Conservation (phyloP, 1,140 invertebrate genomes). For the Lordiphosa mommai region DNA sequence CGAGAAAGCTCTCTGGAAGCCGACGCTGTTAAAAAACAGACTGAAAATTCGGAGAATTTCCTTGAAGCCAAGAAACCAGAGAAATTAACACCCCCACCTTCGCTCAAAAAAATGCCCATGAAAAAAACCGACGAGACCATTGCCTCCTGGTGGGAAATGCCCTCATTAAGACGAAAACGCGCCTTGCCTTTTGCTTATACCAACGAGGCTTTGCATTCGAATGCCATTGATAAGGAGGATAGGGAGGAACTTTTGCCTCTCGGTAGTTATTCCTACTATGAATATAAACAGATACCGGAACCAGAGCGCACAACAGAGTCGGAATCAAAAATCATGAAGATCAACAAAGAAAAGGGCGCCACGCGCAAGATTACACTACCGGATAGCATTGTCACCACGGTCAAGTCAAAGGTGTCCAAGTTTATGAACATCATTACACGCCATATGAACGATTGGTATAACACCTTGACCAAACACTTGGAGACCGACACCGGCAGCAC, state of each 20-base stretch:
- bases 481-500: slow-evolving; percentile 13
- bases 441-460: slow-evolving; percentile 72
- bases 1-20: slow-evolving; percentile 14
- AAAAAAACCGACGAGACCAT: slow-evolving; percentile 24
- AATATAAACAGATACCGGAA: slow-evolving; percentile 36
- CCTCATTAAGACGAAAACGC: slow-evolving; percentile 42
- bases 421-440: slow-evolving; percentile 60
- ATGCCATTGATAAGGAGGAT: slow-evolving; percentile 62
- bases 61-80: slow-evolving; percentile 15
- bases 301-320: not conserved
- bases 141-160: slow-evolving; percentile 68
- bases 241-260: slow-evolving; percentile 45
- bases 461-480: slow-evolving; percentile 60
- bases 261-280: slow-evolving; percentile 36
- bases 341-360: slow-evolving; percentile 3
- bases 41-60: slow-evolving; percentile 23
- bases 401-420: slow-evolving; percentile 58
- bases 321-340: slow-evolving; percentile 55
- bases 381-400: slow-evolving; percentile 47
- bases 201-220: slow-evolving; percentile 30
- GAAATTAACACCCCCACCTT: not conserved
- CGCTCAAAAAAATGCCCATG: slow-evolving; percentile 12
- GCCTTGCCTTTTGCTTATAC: slow-evolving; percentile 24
- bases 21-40: not conserved
- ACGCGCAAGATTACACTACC: slow-evolving; percentile 20